A percentile compares a stretch with the other conserved stretches of the same genome.
Evolutionary conservation across 2,113 vertebrate genomes (phyloP).

Genomic region (Phodopus roborovskii): DNA sequence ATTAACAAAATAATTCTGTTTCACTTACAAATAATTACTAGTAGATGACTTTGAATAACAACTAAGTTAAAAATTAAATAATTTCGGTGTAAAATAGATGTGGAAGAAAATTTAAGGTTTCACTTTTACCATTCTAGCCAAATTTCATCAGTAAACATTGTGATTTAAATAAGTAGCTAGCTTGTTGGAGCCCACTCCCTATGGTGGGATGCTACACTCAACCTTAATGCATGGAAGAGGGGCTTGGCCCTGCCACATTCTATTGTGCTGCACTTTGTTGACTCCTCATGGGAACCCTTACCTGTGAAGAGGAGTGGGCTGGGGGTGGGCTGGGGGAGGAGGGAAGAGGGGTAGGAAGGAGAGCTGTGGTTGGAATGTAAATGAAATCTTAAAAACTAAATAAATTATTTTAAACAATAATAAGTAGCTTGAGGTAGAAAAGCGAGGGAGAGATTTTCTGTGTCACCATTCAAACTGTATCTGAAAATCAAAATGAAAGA

Average conservation of each 20-base stretch:
- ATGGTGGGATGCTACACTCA: too few species aligned
- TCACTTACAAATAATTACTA: neutral
- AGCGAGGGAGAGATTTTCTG: neutral
- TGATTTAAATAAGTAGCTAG: neutral
- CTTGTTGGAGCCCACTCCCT: too few species aligned
- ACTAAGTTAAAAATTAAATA: neutral
- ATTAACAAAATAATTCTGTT: neutral
- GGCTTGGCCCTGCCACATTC: too few species aligned
- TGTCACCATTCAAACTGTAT: neutral
- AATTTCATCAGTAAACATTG: neutral
- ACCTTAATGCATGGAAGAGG: too few species aligned
- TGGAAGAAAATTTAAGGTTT: neutral
- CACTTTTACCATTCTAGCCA: neutral
- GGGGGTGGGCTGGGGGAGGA: too few species aligned
- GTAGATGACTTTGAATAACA: neutral
- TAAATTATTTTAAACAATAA: neutral
- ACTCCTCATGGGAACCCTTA: too few species aligned
- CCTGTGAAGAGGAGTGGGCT: too few species aligned
- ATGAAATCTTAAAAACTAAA: too few species aligned
- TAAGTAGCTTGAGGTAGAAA: neutral
- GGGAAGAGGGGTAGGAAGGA: too few species aligned
- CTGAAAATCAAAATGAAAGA: neutral
- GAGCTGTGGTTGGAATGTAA: too few species aligned
- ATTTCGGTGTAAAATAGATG: constrained; percentile 15
- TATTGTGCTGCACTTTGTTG: too few species aligned